These are phyloP conservation scores for Amphiduros pacificus DNA, from an alignment of 2,888 invertebrate genomes.

Conservation along the genomic window DNA sequence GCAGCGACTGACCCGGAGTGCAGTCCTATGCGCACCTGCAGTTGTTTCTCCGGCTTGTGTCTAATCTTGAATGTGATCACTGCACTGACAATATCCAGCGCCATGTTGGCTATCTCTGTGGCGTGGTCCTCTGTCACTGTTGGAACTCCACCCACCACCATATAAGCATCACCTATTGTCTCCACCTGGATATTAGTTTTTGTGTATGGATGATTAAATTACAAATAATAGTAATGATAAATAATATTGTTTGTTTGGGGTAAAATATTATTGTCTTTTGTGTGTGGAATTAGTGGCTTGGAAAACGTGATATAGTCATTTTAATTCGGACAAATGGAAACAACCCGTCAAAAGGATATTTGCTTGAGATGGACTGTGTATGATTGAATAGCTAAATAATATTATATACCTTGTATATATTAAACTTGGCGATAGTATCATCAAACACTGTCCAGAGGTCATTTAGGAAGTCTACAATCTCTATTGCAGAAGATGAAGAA, in stretches of 20 bases:
- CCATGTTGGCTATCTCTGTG: conserved; percentile 9
- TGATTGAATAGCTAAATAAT: too few relatives aligned
- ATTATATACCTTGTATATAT: background rate
- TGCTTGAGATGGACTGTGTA: too few relatives aligned
- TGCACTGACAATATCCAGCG: conserved; percentile 6
- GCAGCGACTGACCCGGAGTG: conserved; percentile 29
- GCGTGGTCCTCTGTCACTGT: conserved; percentile 3
- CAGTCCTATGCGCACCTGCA: conserved; percentile 11
- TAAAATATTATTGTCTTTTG: too few relatives aligned
- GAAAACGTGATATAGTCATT: background rate
- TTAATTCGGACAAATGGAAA: background rate
- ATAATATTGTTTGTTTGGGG: background rate
- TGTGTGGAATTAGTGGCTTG: too few relatives aligned
- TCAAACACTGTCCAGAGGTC: conserved; percentile 2
- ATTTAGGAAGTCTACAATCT: background rate
- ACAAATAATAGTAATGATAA: background rate
- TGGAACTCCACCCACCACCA: conserved; percentile 11
- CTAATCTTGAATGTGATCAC: conserved; percentile 2
- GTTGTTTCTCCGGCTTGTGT: conserved; percentile 8
- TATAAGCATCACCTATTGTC: conserved; percentile 16
- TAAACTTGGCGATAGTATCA: background rate
- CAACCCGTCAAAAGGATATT: too few relatives aligned
- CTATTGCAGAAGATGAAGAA: background rate
- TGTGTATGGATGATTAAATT: background rate
- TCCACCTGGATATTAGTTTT: background rate